Base-by-base conservation (phyloP, 1,140 invertebrate species). In the Portunus trituberculatus region DNA sequence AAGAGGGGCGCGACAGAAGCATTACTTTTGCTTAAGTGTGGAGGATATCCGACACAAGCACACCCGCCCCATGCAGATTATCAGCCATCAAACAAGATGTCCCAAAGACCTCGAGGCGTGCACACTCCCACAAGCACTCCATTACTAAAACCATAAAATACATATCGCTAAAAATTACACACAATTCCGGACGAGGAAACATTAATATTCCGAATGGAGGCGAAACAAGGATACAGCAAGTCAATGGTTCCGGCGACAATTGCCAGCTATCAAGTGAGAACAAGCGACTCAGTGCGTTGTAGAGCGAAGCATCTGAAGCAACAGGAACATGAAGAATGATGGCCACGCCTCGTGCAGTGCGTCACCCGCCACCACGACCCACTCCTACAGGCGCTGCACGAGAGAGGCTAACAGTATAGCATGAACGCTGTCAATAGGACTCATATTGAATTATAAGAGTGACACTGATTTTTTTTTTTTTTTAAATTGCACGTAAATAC, bases 141-240 rank as follows among this genome's bases (percentile, higher is more conserved):
- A 76, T 76, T 76, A 76, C 20, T 76, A 20, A 7, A 76, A n/a
- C 6, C 20, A n/a, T 76, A n/a, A 76, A 76, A 76, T 76, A 7
- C 16, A n/a, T n/a, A 76, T n/a, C 20, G 6, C 67, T 7, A 76
- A n/a, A 76, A n/a, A 76, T 76, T 76, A 76, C 67, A 76, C 67
- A 25, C 25, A 1, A n/a, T n/a, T n/a, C 20, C 67, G 67, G 67
- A n/a, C 6, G 25, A 76, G 67, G 67, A 76, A 76, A 20, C 67
- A 76, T 76, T 7, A 76, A 76, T 76, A 76, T n/a, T 25, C 20
- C 20, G 67, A n/a, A 76, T 76, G 25, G 67, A n/a, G n/a, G 67
- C 67, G 67, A n/a, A 7, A 76, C 67, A 76, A 76, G 67, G 67
- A n/a, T n/a, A 76, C 67, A 76, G 67, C 67, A 76, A 76, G 67